Conservation (phyloP, 92 coral and sea anemone genomes). For the Meandrina meandrites region DNA sequence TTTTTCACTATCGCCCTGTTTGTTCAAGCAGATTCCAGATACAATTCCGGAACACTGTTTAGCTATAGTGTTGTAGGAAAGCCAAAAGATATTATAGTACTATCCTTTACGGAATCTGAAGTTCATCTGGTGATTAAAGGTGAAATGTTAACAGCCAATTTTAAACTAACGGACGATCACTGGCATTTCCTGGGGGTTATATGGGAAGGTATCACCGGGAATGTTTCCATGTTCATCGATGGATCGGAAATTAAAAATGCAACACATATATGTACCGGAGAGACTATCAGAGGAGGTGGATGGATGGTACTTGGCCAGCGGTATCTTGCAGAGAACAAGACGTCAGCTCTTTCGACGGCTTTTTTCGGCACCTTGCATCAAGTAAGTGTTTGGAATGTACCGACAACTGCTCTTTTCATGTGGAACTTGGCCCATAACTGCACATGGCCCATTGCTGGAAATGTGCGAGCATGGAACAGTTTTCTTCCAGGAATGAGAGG, state of each 20-base stretch:
- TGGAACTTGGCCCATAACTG: constrained; percentile 66
- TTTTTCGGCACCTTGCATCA: constrained; percentile 64
- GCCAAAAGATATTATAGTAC: constrained; percentile 29
- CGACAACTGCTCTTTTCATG: constrained; percentile 56
- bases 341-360: constrained; percentile 23
- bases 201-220: constrained; percentile 33
- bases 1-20: too few relatives aligned
- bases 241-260: constrained; percentile 10
- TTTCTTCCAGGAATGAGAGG: too few relatives aligned
- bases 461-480: constrained; percentile 61
- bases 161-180: constrained; percentile 32
- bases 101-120: constrained; percentile 24
- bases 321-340: constrained; percentile 30
- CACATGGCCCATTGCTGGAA: too few relatives aligned
- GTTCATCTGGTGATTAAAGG: too few relatives aligned
- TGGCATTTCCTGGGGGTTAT: too few relatives aligned
- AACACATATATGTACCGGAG: neutral
- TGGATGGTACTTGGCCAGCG: constrained; percentile 59
- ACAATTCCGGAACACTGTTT: neutral
- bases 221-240: constrained; percentile 33
- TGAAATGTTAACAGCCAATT: constrained; percentile 17
- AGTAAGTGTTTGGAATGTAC: constrained; percentile 60
- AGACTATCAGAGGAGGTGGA: constrained; percentile 61
- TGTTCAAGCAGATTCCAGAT: constrained; percentile 12
- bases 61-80: constrained; percentile 38